These are phyloP conservation scores for Hartigia nigra DNA, from an alignment of 2,888 invertebrate genomes.

Conservation along the genomic window DNA sequence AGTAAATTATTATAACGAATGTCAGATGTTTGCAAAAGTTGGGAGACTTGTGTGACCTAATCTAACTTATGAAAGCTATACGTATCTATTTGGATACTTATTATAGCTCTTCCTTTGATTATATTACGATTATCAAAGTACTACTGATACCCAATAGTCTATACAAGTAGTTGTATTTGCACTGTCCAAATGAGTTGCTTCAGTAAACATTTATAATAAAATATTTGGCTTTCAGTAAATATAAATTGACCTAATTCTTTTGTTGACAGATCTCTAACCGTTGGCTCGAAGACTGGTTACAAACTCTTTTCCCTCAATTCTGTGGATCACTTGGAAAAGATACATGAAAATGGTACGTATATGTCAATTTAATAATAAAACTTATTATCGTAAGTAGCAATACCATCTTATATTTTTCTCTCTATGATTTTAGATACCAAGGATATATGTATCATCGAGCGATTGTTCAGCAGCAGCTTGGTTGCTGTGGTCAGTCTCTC, in stretches of 20 bases:
- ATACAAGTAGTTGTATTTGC: not conserved
- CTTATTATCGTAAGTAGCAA: not conserved
- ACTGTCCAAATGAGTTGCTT: not conserved
- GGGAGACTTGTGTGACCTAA: not conserved
- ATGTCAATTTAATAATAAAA: not conserved
- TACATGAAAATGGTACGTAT: slow-evolving; percentile 81
- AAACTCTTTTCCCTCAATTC: slow-evolving; percentile 86
- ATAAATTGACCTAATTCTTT: slow-evolving; percentile 21
- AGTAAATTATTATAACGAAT: not conserved
- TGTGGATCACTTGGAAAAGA: slow-evolving; percentile 88
- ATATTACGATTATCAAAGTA: not conserved
- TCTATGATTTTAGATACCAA: slow-evolving; percentile 70
- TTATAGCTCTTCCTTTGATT: not conserved
- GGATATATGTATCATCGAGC: slow-evolving; percentile 92
- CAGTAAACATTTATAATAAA: not conserved
- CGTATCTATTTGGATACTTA: not conserved
- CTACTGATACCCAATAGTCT: not conserved
- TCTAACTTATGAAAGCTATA: not conserved
- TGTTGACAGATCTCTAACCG: slow-evolving; percentile 83
- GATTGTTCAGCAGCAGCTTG: slow-evolving; percentile 96
- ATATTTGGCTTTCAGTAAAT: not conserved
- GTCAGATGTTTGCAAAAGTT: not conserved
- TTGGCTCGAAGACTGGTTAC: slow-evolving; percentile 92
- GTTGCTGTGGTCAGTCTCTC: slow-evolving; percentile 94
- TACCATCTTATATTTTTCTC: slow-evolving; percentile 2